phyloP scores from a whole-genome alignment of 2,113 vertebrate genomes.

The Elaphurus davidianus region DNA sequence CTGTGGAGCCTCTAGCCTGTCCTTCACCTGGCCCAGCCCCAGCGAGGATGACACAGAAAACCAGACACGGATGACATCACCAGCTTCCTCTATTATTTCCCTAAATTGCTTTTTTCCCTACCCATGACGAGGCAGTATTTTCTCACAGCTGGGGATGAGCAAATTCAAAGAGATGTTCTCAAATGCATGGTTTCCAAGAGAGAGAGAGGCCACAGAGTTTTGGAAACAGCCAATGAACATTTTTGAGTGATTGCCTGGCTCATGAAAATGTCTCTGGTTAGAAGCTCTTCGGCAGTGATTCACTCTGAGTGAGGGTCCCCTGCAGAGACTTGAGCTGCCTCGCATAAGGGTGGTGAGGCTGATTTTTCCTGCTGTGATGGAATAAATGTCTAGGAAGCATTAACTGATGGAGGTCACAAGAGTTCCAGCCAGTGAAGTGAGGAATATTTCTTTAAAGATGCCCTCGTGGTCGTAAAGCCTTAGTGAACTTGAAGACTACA shows the following conservation, averaged over 20 bases:
- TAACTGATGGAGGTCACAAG: conserved; percentile 37
- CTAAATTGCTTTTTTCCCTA: conserved; percentile 67
- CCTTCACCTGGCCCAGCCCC: not conserved
- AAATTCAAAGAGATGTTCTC: conserved; percentile 65
- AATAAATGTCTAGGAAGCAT: conserved; percentile 38
- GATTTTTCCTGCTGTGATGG: conserved; percentile 54
- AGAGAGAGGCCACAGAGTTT: conserved; percentile 54
- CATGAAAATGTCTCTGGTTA: conserved; percentile 57
- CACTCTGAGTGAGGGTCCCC: conserved; percentile 21
- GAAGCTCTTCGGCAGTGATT: conserved; percentile 52
- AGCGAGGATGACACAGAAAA: not conserved
- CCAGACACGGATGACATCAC: conserved; percentile 30
- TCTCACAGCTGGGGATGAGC: conserved; percentile 70
- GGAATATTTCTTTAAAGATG: conserved; percentile 50
- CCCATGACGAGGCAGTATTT: conserved; percentile 66
- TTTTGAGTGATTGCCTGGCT: conserved; percentile 64
- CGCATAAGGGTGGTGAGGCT: not conserved
- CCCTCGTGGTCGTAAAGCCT: not conserved
- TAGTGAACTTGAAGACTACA: not conserved
- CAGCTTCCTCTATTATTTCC: conserved; percentile 46
- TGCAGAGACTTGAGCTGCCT: conserved; percentile 16
- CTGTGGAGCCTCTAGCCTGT: not conserved
- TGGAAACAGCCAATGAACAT: conserved; percentile 61
- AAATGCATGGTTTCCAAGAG: conserved; percentile 56
- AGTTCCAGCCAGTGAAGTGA: conserved; percentile 1